Base-by-base conservation (phyloP, 2,888 invertebrate genomes). In the Lydus trimaculatus region DNA sequence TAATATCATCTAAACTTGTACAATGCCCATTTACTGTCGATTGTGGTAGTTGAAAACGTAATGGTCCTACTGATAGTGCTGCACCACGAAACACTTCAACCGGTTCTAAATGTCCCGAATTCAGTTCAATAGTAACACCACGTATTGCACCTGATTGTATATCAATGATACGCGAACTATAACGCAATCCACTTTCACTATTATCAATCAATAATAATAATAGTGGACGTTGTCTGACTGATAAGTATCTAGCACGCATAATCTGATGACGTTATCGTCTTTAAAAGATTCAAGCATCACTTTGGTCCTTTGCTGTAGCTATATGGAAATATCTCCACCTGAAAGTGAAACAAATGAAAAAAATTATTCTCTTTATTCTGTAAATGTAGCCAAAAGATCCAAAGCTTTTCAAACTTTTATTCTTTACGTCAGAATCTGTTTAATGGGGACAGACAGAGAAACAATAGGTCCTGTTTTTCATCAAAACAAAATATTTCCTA, bases 21-120 rank as follows among this genome's bases (percentile, higher is more conserved):
- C 93, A 92, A 61, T 89, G 87, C 94, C 95, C 94, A 76, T 89
- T 85, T 63, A 89, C 86, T 8, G 93, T 90, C 20, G 91, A 89
- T 56, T 90, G 90, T 2, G 95, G 94, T 0, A 92, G 89, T 74
- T 90, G 90, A 79, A 94, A 75, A 39, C 85, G 82, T 66, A 91
- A 83, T 28, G 88, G 87, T n/a, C 90, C 90, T 15, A 89, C 85
- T 0, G 94, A 93, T 3, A 90, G 88, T 6, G 91, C 91, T 8
- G 93, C 95, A 0, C 95, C 95, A 23, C 92, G 89, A 86, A 95
- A 96, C 78, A 92, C 94, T 86, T 95, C 93, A 77, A 93, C 92
- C 0, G 92, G 92, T 84, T 92, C 92, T 84, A 92, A 83, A 75
- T 91, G 91, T 69, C 90, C 88, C 17, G 91, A 91, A 79, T 90